Percentiles rank a stretch among this genome's conserved stretches.
Conservation (phyloP, 2,113 vertebrate genomes). For the Rhynchomys soricoides region DNA sequence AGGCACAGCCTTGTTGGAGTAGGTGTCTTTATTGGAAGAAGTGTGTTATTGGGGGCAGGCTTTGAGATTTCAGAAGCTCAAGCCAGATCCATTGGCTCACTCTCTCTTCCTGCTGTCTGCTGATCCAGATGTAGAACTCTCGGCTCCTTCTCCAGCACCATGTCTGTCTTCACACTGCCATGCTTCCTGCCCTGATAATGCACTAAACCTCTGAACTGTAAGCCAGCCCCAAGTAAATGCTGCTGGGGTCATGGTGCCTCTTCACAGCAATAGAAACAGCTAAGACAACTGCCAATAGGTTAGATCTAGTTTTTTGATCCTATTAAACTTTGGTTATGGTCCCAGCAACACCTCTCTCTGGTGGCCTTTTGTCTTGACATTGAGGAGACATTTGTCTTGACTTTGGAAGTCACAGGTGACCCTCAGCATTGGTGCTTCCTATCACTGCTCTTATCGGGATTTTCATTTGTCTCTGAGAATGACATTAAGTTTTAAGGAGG, state of each 20-base stretch:
- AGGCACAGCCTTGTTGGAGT: background rate
- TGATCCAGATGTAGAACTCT: background rate
- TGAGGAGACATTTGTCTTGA: background rate
- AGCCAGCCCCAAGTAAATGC: background rate
- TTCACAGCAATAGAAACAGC: background rate
- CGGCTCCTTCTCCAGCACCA: background rate
- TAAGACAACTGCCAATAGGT: background rate
- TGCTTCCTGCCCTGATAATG: background rate
- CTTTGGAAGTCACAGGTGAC: background rate
- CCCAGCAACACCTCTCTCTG: background rate
- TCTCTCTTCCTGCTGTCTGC: background rate
- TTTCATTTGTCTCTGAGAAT: background rate
- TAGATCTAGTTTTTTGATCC: background rate
- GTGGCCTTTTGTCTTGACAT: background rate
- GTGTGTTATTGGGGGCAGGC: background rate
- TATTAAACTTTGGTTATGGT: background rate
- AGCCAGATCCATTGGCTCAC: background rate
- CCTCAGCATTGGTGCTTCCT: background rate
- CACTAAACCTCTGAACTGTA: background rate
- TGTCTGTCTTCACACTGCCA: background rate
- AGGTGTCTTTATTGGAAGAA: background rate
- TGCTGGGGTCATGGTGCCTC: background rate
- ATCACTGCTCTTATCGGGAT: background rate
- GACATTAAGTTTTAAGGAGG: background rate
- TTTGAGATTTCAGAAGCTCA: background rate